Base-by-base conservation (phyloP, 2,888 invertebrate species). In the Halictus ligatus region DNA sequence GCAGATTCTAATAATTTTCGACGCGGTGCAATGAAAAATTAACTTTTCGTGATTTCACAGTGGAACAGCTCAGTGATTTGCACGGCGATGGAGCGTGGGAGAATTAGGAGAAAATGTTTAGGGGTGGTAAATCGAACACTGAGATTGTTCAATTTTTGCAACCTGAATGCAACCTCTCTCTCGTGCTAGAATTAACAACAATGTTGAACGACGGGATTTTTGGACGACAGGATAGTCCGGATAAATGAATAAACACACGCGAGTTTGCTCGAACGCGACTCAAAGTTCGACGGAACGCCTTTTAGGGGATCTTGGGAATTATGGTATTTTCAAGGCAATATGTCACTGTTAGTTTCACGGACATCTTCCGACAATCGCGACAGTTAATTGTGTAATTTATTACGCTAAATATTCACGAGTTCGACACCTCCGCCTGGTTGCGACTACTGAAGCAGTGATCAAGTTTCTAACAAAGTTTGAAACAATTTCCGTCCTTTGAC, bases 401-500 rank as follows among this genome's bases (percentile, higher is more conserved):
- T 69, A 12, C 21, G 18, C 40, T 21, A 69, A 40, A 69, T 69
- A 69, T 69, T 69, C 69, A 40, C 35, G 69, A 12, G 18, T 21
- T 69, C 35, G 69, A 69, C 69, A 69, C 69, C 69, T 35, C 40
- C 12, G 67, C 67, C 10, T 5, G 40, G 69, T 35, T 69, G 69
- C 21, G 69, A 69, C 40, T 40, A 69, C 21, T 21, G 35, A 40
- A 21, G 46, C 43, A 76, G 54, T 25, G 80, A 73, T 76, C 72
- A 54, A 83, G 80, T 77, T 80, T 29, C 15, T 48, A 82, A 72
- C 78, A 60, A 72, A 82, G 71, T 84, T 78, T 60, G 25, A 71
- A 84, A 75, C 82, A 82, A 84, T 78, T 75, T 84, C 72, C 71
- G 72, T 60, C 72, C 73, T 75, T 77, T 80, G 79, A 84, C 76